Evolutionary conservation across 2,888 invertebrate species (phyloP).

Genomic region (Eupithecia dodoneata): DNA sequence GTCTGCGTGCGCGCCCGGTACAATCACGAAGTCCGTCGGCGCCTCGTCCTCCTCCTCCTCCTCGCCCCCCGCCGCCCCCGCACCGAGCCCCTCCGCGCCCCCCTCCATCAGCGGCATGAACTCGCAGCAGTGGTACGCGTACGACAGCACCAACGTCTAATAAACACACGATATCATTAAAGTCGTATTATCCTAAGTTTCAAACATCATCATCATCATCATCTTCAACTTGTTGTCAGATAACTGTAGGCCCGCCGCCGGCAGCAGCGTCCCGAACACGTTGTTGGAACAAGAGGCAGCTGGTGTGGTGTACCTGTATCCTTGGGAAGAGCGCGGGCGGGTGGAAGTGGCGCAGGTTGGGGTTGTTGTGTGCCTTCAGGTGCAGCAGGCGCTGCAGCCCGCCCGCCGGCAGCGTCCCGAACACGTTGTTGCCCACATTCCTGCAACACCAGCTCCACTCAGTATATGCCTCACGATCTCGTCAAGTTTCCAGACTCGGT

Average conservation of each 20-base stretch:
- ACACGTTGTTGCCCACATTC: constrained; percentile 95
- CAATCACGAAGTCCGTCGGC: constrained; percentile 73
- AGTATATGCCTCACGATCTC: neutral
- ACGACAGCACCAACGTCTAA: constrained; percentile 92
- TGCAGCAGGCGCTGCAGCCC: constrained; percentile 92
- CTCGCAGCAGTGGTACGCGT: constrained; percentile 98
- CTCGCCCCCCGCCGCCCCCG: constrained; percentile 85
- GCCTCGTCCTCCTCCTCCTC: constrained; percentile 62
- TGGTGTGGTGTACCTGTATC: constrained; percentile 80
- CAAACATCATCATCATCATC: too few species aligned
- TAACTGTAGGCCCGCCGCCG: too few species aligned
- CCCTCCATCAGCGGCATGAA: constrained; percentile 89
- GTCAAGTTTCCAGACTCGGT: neutral
- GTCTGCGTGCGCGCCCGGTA: constrained; percentile 70
- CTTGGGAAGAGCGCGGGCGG: constrained; percentile 93
- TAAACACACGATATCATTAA: constrained; percentile 29
- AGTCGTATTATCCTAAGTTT: neutral
- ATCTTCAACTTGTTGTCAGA: too few species aligned
- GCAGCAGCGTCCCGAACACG: too few species aligned
- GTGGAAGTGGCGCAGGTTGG: constrained; percentile 93
- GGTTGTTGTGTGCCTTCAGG: constrained; percentile 96
- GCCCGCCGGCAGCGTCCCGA: constrained; percentile 91
- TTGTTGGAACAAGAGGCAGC: neutral
- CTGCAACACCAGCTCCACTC: constrained; percentile 69
- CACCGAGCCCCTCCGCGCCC: constrained; percentile 73